Conservation (phyloP, 2,113 vertebrate species). For the Megalops atlanticus region DNA sequence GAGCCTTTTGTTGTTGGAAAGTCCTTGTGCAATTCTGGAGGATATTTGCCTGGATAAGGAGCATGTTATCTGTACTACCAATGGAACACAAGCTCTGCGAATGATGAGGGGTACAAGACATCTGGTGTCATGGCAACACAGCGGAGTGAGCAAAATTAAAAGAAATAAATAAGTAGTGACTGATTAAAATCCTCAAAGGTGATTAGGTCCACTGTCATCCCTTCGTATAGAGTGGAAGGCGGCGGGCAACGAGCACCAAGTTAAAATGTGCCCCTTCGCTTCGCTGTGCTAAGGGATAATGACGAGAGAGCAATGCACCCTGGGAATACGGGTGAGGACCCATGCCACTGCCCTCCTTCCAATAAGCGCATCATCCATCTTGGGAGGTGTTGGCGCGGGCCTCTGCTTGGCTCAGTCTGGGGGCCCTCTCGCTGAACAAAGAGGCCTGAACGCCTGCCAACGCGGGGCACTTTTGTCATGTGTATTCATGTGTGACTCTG, state of each 20-base stretch:
- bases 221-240: not conserved
- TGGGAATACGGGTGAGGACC: not conserved
- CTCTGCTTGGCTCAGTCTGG: constrained; percentile 20
- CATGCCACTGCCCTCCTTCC: not conserved
- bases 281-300: not conserved
- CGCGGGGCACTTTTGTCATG: constrained; percentile 46
- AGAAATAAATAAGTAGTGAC: constrained; percentile 15
- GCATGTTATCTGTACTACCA: not conserved
- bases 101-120: not conserved
- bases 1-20: not conserved
- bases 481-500: constrained; percentile 48
- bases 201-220: not conserved
- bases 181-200: constrained; percentile 6
- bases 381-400: constrained; percentile 30
- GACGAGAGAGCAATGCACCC: not conserved
- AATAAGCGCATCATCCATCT: constrained; percentile 22
- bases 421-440: constrained; percentile 39
- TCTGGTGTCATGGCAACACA: constrained; percentile 28
- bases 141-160: not conserved
- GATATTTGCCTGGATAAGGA: not conserved
- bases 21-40: not conserved
- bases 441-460: constrained; percentile 35
- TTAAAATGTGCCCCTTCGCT: not conserved
- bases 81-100: not conserved
- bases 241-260: not conserved